Conservation (phyloP, 2,888 invertebrate genomes). For the Oscheius sp. region DNA sequence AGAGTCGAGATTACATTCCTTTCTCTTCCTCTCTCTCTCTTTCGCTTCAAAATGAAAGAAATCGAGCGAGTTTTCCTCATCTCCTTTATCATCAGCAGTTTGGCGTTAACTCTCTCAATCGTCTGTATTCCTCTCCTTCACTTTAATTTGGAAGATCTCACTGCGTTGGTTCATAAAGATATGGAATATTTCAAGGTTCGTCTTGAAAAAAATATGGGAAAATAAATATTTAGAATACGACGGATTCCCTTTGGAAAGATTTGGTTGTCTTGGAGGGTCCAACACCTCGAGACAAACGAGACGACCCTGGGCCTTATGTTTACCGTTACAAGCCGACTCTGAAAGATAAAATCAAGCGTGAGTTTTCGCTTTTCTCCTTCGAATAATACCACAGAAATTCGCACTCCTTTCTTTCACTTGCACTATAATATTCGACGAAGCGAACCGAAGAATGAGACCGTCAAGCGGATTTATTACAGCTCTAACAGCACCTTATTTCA, state of each 20-base stretch:
- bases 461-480: background rate
- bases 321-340: background rate
- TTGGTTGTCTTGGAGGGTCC: background rate
- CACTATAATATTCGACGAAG: background rate
- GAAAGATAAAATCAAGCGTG: conserved; percentile 1
- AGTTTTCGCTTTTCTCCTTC: background rate
- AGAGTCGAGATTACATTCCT: background rate
- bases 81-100: conserved; percentile 11
- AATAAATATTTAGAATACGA: background rate
- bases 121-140: conserved; percentile 11
- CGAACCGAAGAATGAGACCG: background rate
- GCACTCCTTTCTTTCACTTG: conserved; percentile 5
- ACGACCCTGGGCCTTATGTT: background rate
- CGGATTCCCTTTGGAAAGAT: conserved; percentile 17
- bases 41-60: background rate
- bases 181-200: conserved; percentile 18
- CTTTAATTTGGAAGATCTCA: background rate
- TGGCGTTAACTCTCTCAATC: conserved; percentile 6
- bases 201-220: background rate
- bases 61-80: background rate
- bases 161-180: conserved; percentile 7
- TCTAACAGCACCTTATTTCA: background rate
- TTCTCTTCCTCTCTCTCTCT: background rate
- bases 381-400: background rate
- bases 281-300: background rate